A percentile compares a stretch with the other conserved stretches of the same genome.
phyloP scores from a whole-genome alignment of 2,888 invertebrate genomes.

The Troides aeacus region DNA sequence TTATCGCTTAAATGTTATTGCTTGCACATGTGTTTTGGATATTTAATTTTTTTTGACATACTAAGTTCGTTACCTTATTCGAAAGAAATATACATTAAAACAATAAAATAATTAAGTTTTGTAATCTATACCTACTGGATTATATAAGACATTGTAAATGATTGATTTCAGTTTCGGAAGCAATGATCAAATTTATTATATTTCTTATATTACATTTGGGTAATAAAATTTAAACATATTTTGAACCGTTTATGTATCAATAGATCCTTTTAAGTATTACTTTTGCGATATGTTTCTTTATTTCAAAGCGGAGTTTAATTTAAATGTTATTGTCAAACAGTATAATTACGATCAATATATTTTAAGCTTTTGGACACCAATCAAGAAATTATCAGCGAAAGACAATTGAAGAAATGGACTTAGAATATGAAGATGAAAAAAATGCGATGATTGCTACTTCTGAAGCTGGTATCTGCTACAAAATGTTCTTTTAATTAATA shows the following conservation, averaged over 20 bases:
- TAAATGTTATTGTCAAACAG: no score
- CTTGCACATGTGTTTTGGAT: no score
- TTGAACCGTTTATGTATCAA: no score
- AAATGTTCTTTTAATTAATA: not conserved
- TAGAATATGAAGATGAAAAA: constrained; percentile 66
- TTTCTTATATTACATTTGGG: not conserved
- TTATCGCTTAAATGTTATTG: no score
- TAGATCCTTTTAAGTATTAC: not conserved
- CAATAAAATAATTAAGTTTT: not conserved
- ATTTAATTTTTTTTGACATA: no score
- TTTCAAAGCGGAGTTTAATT: not conserved
- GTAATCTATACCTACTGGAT: not conserved
- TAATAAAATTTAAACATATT: not conserved
- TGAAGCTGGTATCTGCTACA: constrained; percentile 46
- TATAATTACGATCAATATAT: not conserved
- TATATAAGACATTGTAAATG: not conserved
- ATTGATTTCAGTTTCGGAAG: not conserved
- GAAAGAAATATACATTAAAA: no score
- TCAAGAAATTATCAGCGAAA: constrained; percentile 37
- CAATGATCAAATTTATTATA: constrained; percentile 1
- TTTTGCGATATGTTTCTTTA: not conserved
- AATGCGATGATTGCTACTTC: constrained; percentile 64
- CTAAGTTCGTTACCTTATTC: no score
- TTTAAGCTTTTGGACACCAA: constrained; percentile 16
- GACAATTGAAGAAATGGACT: constrained; percentile 56